Evolutionary conservation across 23 tunicate species (phyloP), one percentile per base, ranked within the genome.

Genomic region (Clavelina lepadiformis): DNA sequence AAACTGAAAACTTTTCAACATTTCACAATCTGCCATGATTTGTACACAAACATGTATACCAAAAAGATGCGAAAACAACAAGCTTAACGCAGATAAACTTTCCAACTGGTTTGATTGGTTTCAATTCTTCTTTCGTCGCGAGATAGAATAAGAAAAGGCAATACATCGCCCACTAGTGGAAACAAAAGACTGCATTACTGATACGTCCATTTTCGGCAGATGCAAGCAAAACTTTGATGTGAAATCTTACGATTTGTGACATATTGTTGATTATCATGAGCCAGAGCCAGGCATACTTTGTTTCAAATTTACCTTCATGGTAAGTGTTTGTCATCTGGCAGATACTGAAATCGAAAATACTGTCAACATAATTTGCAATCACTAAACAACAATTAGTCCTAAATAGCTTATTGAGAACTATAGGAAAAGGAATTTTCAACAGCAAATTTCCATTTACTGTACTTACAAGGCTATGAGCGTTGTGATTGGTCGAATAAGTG

Each of bases 21-120:
- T n/a, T n/a, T n/a, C n/a, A n/a, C n/a, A n/a, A n/a, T n/a, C n/a
- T n/a, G n/a, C n/a, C n/a, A n/a, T n/a, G n/a, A n/a, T n/a, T n/a
- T n/a, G n/a, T n/a, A n/a, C n/a, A n/a, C n/a, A n/a, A n/a, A 49
- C 38, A 38, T n/a, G n/a, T n/a, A n/a, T 62, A 80, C 98, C 98
- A 93, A 64, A 93, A 93, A 21, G 98, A 85, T 2, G 86, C 86
- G 51, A 93, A 93, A 32, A 93, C 83, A 18, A 93, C 98, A 18
- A 93, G 56, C 55, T 93, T 93, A 7, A 93, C 93, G 69, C 94
- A 87, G 6, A 75, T 35, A 63, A 93, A 85, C 46, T 93, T 93
- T 18, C 78, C 86, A 32, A 93, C 74, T 19, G 98, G 98, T n/a
- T 84, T 68, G 29, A 93, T 88, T 31, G 98, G 98, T 46, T 88